Conservation (phyloP, 2,113 vertebrate species). For the Telmatochromis sp. region DNA sequence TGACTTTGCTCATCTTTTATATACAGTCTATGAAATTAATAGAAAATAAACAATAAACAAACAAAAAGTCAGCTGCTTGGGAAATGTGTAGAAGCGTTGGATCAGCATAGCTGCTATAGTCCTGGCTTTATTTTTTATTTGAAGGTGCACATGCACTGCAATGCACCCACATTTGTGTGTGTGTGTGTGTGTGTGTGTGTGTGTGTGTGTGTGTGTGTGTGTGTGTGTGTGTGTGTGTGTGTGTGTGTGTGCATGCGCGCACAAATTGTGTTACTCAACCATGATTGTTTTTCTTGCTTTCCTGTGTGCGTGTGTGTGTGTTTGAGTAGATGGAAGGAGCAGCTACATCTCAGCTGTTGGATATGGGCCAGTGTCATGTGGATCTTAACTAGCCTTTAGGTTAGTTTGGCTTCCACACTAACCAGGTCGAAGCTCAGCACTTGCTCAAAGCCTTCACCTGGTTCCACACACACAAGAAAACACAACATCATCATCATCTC, state of each 20-base stretch:
- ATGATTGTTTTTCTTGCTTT: background rate
- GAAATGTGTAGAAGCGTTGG: background rate
- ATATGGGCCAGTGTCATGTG: slow-evolving; percentile 45
- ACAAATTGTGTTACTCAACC: background rate
- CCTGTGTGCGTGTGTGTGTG: background rate
- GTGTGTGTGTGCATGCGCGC: background rate
- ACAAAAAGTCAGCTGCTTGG: background rate
- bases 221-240: background rate
- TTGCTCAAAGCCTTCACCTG: slow-evolving; percentile 59
- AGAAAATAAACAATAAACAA: background rate
- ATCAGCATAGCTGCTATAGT: background rate
- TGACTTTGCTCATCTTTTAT: background rate
- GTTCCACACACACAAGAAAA: slow-evolving; percentile 14
- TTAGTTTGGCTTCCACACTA: slow-evolving; percentile 34
- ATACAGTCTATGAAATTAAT: background rate
- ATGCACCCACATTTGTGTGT: background rate
- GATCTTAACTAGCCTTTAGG: slow-evolving; percentile 50
- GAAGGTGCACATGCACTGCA: background rate
- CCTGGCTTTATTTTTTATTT: background rate
- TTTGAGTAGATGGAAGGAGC: background rate
- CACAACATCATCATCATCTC: background rate
- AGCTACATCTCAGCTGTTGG: slow-evolving; percentile 55
- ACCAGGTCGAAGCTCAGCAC: slow-evolving; percentile 41
- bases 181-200: background rate
- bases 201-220: background rate